Evolutionary conservation across 2,113 vertebrate species (phyloP), one percentile per base, ranked within the genome.

Genomic region (Picathartes gymnocephalus): DNA sequence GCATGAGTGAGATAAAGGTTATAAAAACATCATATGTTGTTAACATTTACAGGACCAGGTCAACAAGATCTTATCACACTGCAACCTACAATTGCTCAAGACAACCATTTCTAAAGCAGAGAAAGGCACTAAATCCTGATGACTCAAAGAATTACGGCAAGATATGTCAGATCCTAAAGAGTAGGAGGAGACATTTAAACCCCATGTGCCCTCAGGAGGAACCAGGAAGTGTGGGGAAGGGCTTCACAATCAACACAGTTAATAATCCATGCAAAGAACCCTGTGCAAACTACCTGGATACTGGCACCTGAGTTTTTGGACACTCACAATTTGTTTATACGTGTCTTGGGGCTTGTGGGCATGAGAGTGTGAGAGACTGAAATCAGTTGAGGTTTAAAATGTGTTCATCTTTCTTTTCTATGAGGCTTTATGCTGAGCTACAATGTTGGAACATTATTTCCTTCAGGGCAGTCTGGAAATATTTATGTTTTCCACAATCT

Each of bases 261-360:
- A 28, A 24, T 33, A 18, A 39, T 22, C 21, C 2, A 1, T 44
- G 18, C 10, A 35, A 80, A 20, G 15, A 64, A 19, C 14, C 13
- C 13, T 65, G 4, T 13, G 37, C 13, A 86, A 60, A 57, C 7
- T 40, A 53, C 15, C 12, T 53, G 15, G n/a, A 12, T 65, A 47
- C 15, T 47, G 15, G 4, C 4, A 1, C 56, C 27, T n/a, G 33
- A n/a, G 7, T 47, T 17, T 21, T 48, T 56, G 27, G 5, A 22
- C 1, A 3, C 30, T 57, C 1, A 0, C 13, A 51, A 23, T 47
- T n/a, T 50, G 6, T 50, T 77, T 70, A 35, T 20, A 13, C 0
- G 0, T 65, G 1, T 44, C 31, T 58, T 70, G 31, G 6, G 37
- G 11, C 13, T 57, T 65, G 9, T 17, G 24, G 6, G 2, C 68